phyloP scores from a whole-genome alignment of 2,113 vertebrate species.

The Alouatta palliata region DNA sequence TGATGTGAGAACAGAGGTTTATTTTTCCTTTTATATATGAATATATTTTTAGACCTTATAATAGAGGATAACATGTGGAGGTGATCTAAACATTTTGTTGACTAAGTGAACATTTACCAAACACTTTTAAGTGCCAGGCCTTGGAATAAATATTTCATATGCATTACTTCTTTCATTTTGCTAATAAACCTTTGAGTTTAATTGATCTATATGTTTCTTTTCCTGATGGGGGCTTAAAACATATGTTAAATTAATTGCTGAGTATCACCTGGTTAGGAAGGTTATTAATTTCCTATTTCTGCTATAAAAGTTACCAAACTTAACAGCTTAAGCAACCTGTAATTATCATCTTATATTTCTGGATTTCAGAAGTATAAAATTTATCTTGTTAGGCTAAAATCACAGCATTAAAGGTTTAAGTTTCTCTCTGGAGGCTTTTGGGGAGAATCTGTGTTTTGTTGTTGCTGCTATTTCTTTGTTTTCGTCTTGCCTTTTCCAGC shows the following conservation, averaged over 20 bases:
- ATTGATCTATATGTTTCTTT: background rate
- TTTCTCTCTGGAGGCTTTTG: background rate
- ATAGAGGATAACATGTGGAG: background rate
- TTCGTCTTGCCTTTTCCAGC: background rate
- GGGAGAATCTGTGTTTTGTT: no score
- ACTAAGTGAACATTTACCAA: background rate
- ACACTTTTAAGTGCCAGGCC: background rate
- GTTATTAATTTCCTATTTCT: background rate
- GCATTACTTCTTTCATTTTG: background rate
- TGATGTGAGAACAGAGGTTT: background rate
- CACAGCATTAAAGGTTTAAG: background rate
- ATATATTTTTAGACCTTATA: background rate
- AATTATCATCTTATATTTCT: background rate
- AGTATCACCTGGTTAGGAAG: background rate
- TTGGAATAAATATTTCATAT: background rate
- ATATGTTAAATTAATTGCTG: slow-evolving; percentile 3
- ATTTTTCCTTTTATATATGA: no score
- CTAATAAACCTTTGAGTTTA: background rate
- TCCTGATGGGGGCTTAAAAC: background rate
- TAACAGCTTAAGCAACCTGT: background rate
- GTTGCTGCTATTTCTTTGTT: background rate
- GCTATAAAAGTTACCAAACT: background rate
- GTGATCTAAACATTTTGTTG: background rate
- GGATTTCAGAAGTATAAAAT: background rate
- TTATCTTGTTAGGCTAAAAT: background rate